These are phyloP conservation scores for Dicranocentrus wangi DNA, from an alignment of 2,888 invertebrate species.

Conservation along the genomic window DNA sequence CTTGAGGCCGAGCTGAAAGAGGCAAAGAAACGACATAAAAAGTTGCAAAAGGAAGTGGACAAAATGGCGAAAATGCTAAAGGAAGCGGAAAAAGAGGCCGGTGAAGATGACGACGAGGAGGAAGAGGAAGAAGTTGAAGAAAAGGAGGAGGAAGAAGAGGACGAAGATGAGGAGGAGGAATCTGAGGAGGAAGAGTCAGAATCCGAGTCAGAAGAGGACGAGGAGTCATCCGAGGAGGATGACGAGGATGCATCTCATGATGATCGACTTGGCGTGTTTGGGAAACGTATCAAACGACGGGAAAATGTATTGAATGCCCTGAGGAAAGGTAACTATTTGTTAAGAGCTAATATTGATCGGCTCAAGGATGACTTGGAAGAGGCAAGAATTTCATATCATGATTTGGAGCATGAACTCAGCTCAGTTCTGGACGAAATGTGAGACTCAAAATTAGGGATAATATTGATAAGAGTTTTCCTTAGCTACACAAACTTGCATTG, in stretches of 20 bases:
- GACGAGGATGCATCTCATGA: slow-evolving; percentile 74
- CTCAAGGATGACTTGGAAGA: slow-evolving; percentile 89
- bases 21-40: slow-evolving; percentile 77
- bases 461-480: neutral
- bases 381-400: slow-evolving; percentile 85
- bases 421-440: slow-evolving; percentile 86
- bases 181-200: slow-evolving; percentile 74
- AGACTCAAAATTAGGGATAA: neutral
- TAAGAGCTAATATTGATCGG: slow-evolving; percentile 90
- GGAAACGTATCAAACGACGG: slow-evolving; percentile 77
- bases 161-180: slow-evolving; percentile 74
- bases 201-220: slow-evolving; percentile 73
- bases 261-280: slow-evolving; percentile 66
- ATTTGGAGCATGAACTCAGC: slow-evolving; percentile 88
- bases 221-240: slow-evolving; percentile 76
- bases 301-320: slow-evolving; percentile 86
- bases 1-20: slow-evolving; percentile 83
- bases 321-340: slow-evolving; percentile 90
- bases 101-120: slow-evolving; percentile 81
- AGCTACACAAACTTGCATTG: no score
- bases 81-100: slow-evolving; percentile 83
- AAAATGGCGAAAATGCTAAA: slow-evolving; percentile 93
- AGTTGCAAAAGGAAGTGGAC: slow-evolving; percentile 70
- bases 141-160: slow-evolving; percentile 74
- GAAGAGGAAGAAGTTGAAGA: slow-evolving; percentile 75